Conservation (phyloP, 2,888 invertebrate species). For the Nematopogon swammerdamellus region DNA sequence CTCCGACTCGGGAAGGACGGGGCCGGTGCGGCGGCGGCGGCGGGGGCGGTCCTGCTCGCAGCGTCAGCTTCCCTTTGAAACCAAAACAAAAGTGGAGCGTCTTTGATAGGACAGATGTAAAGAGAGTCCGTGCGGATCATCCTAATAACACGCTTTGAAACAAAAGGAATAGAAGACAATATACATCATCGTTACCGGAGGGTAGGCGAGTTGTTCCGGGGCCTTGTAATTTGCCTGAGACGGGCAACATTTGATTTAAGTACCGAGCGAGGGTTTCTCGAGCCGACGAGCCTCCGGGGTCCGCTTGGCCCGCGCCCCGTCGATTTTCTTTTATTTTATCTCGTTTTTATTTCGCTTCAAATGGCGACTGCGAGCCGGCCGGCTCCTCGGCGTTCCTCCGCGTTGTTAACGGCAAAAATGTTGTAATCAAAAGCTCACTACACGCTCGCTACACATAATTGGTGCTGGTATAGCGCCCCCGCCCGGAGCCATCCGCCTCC, state of each 20-base stretch:
- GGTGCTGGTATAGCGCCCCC: too few relatives aligned
- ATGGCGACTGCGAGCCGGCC: neutral
- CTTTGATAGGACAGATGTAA: neutral
- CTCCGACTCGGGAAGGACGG: too few relatives aligned
- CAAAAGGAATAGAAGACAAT: neutral
- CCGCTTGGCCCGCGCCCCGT: conserved; percentile 18
- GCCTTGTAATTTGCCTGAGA: conserved; percentile 1
- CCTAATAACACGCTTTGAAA: neutral
- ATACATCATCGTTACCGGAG: neutral
- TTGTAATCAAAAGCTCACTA: neutral
- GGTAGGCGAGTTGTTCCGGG: neutral
- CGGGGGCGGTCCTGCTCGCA: too few relatives aligned
- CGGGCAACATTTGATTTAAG: conserved; percentile 1
- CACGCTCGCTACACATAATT: too few relatives aligned
- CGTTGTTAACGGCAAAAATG: neutral
- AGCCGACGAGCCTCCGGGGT: neutral
- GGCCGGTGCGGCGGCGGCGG: too few relatives aligned
- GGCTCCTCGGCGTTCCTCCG: neutral
- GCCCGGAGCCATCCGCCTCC: too few relatives aligned
- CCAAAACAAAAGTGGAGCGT: neutral
- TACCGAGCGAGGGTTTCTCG: neutral
- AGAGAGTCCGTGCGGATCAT: neutral
- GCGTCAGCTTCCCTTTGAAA: too few relatives aligned
- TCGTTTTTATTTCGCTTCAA: conserved; percentile 25
- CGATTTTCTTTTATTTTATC: conserved; percentile 29